Conservation (phyloP, 2,797 vertebrate species). For the Hypotaenidia philippensis region DNA sequence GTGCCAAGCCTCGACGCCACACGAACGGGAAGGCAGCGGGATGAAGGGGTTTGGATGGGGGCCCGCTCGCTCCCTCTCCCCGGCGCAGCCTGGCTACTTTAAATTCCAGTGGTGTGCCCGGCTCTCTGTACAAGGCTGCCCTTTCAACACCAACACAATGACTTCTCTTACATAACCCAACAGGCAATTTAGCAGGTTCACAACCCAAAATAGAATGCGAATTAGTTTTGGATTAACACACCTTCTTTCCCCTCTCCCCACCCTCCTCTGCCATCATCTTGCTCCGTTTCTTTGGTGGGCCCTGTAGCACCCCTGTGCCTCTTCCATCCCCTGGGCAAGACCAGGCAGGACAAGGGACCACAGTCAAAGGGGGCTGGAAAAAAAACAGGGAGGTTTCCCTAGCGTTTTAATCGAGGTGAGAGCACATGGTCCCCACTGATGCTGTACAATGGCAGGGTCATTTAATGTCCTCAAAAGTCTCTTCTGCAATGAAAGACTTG, state of each 20-base stretch:
- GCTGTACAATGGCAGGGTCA: not conserved
- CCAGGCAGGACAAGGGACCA: not conserved
- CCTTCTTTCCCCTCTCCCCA: not conserved
- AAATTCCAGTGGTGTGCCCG: conserved; percentile 51
- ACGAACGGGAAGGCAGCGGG: conserved; percentile 60
- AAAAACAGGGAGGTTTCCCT: not conserved
- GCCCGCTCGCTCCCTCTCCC: conserved; percentile 8
- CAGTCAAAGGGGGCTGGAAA: not conserved
- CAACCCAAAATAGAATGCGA: conserved; percentile 24
- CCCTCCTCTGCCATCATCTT: not conserved
- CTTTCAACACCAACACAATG: conserved; percentile 66
- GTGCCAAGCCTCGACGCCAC: conserved; percentile 25
- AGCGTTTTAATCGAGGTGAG: not conserved
- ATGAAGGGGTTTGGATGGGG: conserved; percentile 67
- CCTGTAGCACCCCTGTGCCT: not conserved
- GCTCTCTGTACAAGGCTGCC: conserved; percentile 54
- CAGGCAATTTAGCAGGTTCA: conserved; percentile 50
- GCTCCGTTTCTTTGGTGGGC: not conserved
- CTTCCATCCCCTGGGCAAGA: not conserved
- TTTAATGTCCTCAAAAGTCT: not conserved
- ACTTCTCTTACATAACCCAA: conserved; percentile 71
- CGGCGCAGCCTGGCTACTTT: conserved; percentile 11
- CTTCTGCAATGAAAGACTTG: not conserved
- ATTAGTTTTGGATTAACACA: not conserved
- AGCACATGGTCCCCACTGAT: not conserved